Percentiles rank a stretch among this genome's conserved stretches.
These are phyloP conservation scores for Pyrrhosoma nymphula DNA, from an alignment of 2,888 invertebrate genomes.

Conservation along the genomic window DNA sequence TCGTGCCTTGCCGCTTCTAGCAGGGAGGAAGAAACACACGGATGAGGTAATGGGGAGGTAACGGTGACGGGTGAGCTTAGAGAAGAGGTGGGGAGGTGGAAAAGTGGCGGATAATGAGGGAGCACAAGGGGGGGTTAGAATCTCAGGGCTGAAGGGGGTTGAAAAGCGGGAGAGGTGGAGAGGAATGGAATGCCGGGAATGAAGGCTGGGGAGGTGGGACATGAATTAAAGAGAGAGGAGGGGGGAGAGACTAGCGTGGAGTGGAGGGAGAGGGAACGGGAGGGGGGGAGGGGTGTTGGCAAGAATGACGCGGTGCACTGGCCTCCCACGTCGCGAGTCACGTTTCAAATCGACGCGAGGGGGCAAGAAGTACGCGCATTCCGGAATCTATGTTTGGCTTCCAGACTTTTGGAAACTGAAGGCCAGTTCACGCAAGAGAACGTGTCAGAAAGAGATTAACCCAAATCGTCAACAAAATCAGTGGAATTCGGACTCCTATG, in stretches of 20 bases:
- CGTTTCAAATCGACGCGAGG: neutral
- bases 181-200: slow-evolving; percentile 2
- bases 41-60: neutral
- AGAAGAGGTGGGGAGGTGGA: neutral
- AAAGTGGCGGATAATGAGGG: slow-evolving; percentile 22
- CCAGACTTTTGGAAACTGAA: too few relatives aligned
- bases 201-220: slow-evolving; percentile 14
- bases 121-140: neutral
- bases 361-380: neutral
- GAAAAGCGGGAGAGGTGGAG: neutral
- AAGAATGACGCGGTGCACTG: neutral
- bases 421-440: too few relatives aligned
- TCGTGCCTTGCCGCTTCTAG: neutral
- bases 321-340: neutral
- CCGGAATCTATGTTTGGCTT: too few relatives aligned
- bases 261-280: neutral
- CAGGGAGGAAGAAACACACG: neutral
- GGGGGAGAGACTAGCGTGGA: neutral
- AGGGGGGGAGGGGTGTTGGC: neutral
- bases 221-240: neutral
- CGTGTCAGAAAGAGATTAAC: too few relatives aligned
- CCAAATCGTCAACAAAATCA: too few relatives aligned
- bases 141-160: neutral
- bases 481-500: too few relatives aligned
- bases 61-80: neutral